phyloP scores from a whole-genome alignment of 2,797 vertebrate species.

The Ctenochaetus hawaiiensis region DNA sequence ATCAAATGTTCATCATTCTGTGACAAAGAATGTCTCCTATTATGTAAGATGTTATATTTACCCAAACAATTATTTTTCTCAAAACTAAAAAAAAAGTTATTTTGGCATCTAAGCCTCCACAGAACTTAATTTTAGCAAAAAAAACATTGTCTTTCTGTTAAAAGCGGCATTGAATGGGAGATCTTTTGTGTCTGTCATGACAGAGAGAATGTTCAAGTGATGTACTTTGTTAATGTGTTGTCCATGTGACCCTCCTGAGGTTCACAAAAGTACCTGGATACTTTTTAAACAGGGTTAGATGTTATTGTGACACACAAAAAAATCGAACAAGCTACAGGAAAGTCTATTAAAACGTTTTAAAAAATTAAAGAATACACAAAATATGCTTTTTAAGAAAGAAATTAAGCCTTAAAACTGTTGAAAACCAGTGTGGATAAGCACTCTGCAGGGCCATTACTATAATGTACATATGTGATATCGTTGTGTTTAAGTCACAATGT shows the following conservation, averaged over 20 bases:
- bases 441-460: not conserved
- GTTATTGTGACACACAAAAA: not conserved
- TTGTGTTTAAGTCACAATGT: not conserved
- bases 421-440: not conserved
- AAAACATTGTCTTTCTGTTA: not conserved
- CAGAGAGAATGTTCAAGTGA: not conserved
- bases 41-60: not conserved
- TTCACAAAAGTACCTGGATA: not conserved
- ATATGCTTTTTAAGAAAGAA: not conserved
- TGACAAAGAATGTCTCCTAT: not conserved
- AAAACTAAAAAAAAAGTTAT: not conserved
- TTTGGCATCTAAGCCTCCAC: not conserved
- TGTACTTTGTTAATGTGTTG: not conserved
- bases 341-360: not conserved
- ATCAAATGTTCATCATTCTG: too few relatives aligned
- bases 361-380: not conserved
- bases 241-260: not conserved
- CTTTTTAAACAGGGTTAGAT: not conserved
- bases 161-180: too few relatives aligned
- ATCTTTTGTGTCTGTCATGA: not conserved
- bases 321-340: not conserved
- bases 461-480: not conserved
- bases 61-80: not conserved
- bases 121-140: too few relatives aligned
- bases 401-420: not conserved